A percentile compares a stretch with the other conserved stretches of the same genome.
Conservation (phyloP, 1,140 invertebrate species). For the Acromyrmex heyeri region DNA sequence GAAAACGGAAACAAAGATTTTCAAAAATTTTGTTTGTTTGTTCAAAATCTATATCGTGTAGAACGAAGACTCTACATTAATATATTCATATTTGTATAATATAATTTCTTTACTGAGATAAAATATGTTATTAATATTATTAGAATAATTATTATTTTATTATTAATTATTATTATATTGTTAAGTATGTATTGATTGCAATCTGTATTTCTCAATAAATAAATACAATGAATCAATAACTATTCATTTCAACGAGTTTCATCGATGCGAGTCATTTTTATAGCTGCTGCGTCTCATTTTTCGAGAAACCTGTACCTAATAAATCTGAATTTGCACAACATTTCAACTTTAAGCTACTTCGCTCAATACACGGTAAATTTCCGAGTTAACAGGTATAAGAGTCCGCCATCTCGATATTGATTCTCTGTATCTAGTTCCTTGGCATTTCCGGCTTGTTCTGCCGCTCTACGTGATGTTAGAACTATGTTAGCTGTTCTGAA, state of each 20-base stretch:
- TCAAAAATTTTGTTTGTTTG: not conserved
- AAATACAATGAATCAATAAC: not conserved
- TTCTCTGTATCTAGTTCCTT: conserved; percentile 34
- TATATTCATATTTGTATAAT: no score
- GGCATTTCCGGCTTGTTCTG: conserved; percentile 52
- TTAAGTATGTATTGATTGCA: not conserved
- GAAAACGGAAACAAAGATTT: not conserved
- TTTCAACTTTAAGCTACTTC: conserved; percentile 7
- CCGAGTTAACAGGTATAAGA: conserved; percentile 42
- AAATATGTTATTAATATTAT: not conserved
- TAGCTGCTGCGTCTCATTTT: conserved; percentile 12
- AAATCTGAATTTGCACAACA: conserved; percentile 39
- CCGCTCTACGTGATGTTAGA: conserved; percentile 50
- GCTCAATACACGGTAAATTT: conserved; percentile 26
- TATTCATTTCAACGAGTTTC: conserved; percentile 8
- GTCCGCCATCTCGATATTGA: conserved; percentile 50
- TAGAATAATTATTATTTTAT: not conserved
- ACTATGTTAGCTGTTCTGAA: conserved; percentile 62
- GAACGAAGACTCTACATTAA: no score
- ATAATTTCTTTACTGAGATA: not conserved
- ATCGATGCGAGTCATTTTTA: not conserved
- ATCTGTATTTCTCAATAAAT: not conserved
- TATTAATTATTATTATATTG: not conserved
- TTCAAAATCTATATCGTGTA: not conserved
- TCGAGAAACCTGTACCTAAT: conserved; percentile 32